Conservation (phyloP, 1,140 invertebrate genomes). For the Drosophila watanabei region DNA sequence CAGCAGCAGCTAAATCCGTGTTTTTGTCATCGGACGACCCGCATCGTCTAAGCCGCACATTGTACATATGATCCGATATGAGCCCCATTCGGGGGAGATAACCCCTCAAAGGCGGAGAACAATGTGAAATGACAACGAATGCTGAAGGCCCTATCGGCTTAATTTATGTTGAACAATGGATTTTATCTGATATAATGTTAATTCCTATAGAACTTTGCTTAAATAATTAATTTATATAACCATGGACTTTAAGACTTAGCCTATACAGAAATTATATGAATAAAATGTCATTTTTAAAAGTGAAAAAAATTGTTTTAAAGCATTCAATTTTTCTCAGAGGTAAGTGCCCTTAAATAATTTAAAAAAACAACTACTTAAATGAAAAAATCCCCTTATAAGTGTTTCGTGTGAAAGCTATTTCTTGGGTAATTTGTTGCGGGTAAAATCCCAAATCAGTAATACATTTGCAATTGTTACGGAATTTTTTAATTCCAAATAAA, state of each 20-base stretch:
- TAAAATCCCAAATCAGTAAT: neutral
- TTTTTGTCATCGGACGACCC: conserved; percentile 56
- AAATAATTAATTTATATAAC: too few relatives aligned
- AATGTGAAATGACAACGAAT: conserved; percentile 10
- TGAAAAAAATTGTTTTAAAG: too few relatives aligned
- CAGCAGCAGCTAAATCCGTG: conserved; percentile 51
- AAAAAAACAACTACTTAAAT: neutral
- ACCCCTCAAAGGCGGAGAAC: neutral
- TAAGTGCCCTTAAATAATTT: neutral
- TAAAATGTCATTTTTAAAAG: too few relatives aligned
- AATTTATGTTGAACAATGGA: neutral
- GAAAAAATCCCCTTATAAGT: neutral
- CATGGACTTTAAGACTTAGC: too few relatives aligned
- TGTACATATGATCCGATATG: conserved; percentile 41
- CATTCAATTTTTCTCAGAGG: neutral
- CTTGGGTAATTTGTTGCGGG: neutral
- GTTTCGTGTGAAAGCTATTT: neutral
- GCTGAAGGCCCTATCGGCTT: neutral
- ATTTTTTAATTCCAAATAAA: neutral
- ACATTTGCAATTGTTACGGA: neutral
- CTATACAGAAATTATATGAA: too few relatives aligned
- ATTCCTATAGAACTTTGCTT: neutral
- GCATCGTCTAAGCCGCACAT: conserved; percentile 40
- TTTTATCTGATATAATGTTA: neutral
- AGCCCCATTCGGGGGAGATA: conserved; percentile 16